These are phyloP conservation scores for Podilymbus podiceps DNA, from an alignment of 2,113 vertebrate genomes.

Conservation along the genomic window DNA sequence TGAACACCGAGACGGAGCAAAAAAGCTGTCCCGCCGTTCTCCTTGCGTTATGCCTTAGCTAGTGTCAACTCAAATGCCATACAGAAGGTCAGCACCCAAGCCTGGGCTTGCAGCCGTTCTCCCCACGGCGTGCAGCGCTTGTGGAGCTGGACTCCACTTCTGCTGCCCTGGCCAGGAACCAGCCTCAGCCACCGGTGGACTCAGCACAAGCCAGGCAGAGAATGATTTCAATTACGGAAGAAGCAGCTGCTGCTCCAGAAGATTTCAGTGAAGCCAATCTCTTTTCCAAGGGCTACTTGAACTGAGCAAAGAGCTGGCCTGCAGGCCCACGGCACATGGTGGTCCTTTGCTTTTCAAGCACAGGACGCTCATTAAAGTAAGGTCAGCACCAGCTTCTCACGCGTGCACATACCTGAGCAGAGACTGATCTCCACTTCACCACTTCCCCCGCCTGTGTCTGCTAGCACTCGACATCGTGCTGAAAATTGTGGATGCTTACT, in stretches of 20 bases:
- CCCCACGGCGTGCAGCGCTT: accelerated
- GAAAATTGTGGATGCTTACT: not conserved
- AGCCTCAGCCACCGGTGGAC: not conserved
- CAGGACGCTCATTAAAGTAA: not conserved
- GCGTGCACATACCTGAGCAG: accelerated
- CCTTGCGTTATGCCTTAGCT: not conserved
- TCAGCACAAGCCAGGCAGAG: not conserved
- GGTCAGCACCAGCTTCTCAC: not conserved
- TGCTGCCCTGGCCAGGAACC: not conserved
- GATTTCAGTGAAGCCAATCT: not conserved
- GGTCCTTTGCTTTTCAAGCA: not conserved
- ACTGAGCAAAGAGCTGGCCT: not conserved
- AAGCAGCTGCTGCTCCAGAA: conserved; percentile 4
- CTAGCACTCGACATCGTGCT: not conserved
- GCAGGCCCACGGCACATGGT: accelerated
- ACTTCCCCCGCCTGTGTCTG: not conserved
- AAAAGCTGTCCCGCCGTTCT: not conserved
- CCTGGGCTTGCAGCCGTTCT: accelerated
- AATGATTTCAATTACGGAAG: not conserved
- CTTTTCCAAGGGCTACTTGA: not conserved
- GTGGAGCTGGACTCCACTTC: not conserved
- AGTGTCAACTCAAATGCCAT: too few species aligned
- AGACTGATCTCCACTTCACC: not conserved
- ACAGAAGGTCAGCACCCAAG: not conserved
- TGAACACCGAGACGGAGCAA: not conserved